phyloP scores from a whole-genome alignment of 2,888 invertebrate species.

The Dioctria linearis region DNA sequence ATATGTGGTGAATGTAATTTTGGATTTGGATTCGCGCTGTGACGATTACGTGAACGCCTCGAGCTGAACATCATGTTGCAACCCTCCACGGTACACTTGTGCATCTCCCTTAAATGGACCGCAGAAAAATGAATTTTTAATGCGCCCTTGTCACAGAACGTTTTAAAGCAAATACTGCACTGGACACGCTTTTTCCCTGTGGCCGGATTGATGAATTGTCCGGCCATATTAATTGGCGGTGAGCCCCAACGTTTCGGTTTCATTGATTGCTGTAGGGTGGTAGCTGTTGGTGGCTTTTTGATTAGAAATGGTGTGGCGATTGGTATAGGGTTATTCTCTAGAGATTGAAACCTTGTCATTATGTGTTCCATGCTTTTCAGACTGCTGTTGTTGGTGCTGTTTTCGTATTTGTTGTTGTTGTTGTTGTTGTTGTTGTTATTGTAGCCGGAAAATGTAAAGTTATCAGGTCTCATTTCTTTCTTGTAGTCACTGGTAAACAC shows the following conservation, averaged over 20 bases:
- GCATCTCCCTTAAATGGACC: conserved; percentile 98
- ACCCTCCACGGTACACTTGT: conserved; percentile 97
- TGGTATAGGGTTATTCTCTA: conserved; percentile 62
- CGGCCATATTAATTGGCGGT: conserved; percentile 84
- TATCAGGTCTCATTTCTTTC: conserved; percentile 55
- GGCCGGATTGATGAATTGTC: conserved; percentile 90
- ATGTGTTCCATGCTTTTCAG: conserved; percentile 67
- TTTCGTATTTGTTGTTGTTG: no score
- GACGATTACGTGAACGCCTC: conserved; percentile 92
- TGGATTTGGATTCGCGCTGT: conserved; percentile 97
- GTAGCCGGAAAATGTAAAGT: conserved; percentile 34
- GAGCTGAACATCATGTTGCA: conserved; percentile 99
- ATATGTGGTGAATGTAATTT: conserved; percentile 97
- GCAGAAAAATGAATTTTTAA: conserved; percentile 99
- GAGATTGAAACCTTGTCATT: conserved; percentile 63
- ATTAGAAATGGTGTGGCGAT: conserved; percentile 70
- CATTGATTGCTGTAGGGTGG: conserved; percentile 56
- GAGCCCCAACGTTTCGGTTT: conserved; percentile 77
- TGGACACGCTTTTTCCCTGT: conserved; percentile 97
- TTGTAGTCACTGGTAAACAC: conserved; percentile 14
- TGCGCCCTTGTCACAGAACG: conserved; percentile 99
- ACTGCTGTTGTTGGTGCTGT: conserved; percentile 31
- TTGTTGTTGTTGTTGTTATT: conserved; percentile 10
- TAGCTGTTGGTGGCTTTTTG: conserved; percentile 61
- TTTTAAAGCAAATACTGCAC: conserved; percentile 97